Base-by-base conservation (phyloP, 2,113 vertebrate genomes). In the Nothobranchius kuhntae region DNA sequence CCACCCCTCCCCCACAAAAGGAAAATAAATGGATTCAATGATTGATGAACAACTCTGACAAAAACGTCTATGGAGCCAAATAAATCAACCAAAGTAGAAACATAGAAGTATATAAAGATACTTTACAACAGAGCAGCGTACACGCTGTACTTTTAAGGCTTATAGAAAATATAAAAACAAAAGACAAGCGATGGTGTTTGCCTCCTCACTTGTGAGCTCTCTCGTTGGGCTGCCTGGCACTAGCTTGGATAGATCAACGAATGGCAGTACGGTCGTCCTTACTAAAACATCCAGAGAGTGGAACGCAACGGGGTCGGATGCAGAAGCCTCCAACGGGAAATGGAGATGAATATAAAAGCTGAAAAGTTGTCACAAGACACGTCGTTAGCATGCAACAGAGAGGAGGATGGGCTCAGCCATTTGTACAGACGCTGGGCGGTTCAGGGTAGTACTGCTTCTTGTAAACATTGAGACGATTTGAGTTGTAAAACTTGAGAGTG, bases 91-190 rank as follows among this genome's bases (percentile, higher is more conserved):
- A 70, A 90, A 84, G 90, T 81, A 80, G 75, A 87, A 87, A 90
- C 84, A 85, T 84, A 88, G 30, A 30, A 87, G 86, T 91, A 92
- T 91, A 93, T 89, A 94, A 92, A 94, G 91, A 90, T 92, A 92
- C 75, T 93, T 92, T 93, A 94, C 91, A 93, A 83, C 89, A 91
- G 88, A 92, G 90, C 91, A 92, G 91, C 91, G 89, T 86, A 92
- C 87, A 91, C 75, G 89, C 92, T 94, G 92, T 93, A 93, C 92
- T 93, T 45, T 94, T 94, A 94, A 94, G 93, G 93, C 92, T 91
- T 93, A 92, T 93, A 92, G 88, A 93, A 93, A 94, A 93, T 94
- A 93, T 88, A 94, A 93, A 94, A 94, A 93, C 92, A 93, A 94
- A 44, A 92, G 91, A 92, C 89, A 86, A 93, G 92, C 91, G 84